Base-by-base conservation (phyloP, 2,113 vertebrate species). In the Tachysurus vachellii region DNA sequence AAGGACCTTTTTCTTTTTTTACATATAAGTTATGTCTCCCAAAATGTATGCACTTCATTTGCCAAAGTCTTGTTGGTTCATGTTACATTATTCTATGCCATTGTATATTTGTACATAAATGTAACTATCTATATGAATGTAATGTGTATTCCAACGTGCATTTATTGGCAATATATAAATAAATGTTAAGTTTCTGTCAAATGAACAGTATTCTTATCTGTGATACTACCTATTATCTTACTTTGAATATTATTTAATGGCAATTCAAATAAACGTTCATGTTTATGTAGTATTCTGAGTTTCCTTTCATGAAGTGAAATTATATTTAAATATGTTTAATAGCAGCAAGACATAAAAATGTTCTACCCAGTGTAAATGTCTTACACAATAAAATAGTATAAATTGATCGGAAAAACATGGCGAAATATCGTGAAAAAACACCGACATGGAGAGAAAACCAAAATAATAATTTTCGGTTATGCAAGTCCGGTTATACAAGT, bases 91-190 rank as follows among this genome's bases (percentile, higher is more conserved):
- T 91, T 89, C 77, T 93, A 80, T 89, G 62, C 88, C 81, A 42
- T 73, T 94, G 94, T 95, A 94, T 88, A 95, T 95, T 92, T 95
- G 94, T 89, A 94, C 91, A 94, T 89, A 90, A 93, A 90, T 83
- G 92, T 94, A 93, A 92, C 92, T 94, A 93, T 93, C 88, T 95
- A 92, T 94, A 94, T 95, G 92, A 94, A 93, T 94, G 94, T 95
- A 92, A 84, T 31, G 85, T 94, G 94, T 96, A 93, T 93, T 93
- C 92, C 89, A 93, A 92, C 91, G 89, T 93, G 91, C 94, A 94
- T 95, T 93, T 95, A 95, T 92, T 93, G 92, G 94, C 91, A 91
- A 90, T 93, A 93, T 87, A 92, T 86, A 68, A 93, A 84, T 89
- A 92, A 92, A 92, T 94, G 87, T 91, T 92, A 92, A 89, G 86